Percentiles rank a stretch among this genome's conserved stretches.
Conservation (phyloP, 2,888 invertebrate genomes). For the Stenodera caucasica region DNA sequence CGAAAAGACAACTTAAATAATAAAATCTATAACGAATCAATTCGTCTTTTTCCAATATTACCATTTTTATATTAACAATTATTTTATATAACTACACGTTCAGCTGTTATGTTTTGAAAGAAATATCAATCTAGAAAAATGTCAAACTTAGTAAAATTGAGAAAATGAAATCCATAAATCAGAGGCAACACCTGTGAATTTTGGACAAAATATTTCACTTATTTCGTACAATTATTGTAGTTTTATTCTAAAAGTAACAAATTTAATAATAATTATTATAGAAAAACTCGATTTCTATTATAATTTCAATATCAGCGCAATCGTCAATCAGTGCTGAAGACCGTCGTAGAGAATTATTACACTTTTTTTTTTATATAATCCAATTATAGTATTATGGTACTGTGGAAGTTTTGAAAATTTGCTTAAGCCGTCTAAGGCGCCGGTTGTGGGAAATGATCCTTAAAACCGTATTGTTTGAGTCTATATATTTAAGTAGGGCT, state of each 20-base stretch:
- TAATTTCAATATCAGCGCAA: no score
- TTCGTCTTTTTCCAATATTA: background rate
- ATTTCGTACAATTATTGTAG: background rate
- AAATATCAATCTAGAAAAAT: conserved; percentile 14
- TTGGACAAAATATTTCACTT: background rate
- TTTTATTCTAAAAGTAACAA: no score
- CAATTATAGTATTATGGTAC: no score
- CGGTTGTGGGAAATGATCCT: background rate
- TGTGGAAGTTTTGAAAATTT: no score
- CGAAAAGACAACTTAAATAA: background rate
- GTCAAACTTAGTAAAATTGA: conserved; percentile 10
- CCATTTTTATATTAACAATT: background rate
- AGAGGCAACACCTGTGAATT: conserved; percentile 8
- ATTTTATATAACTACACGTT: background rate
- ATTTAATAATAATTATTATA: no score
- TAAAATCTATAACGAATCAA: background rate
- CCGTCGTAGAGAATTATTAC: no score
- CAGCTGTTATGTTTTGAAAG: conserved; percentile 3
- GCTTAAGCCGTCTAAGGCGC: background rate
- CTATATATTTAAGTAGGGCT: background rate
- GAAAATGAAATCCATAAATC: conserved; percentile 18
- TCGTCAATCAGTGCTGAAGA: no score
- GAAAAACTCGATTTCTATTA: no score
- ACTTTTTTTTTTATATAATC: no score
- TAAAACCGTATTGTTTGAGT: background rate